Evolutionary conservation across 2,888 invertebrate genomes (phyloP), one percentile per base, ranked within the genome.

Genomic region (Asteroscopus sphinx): DNA sequence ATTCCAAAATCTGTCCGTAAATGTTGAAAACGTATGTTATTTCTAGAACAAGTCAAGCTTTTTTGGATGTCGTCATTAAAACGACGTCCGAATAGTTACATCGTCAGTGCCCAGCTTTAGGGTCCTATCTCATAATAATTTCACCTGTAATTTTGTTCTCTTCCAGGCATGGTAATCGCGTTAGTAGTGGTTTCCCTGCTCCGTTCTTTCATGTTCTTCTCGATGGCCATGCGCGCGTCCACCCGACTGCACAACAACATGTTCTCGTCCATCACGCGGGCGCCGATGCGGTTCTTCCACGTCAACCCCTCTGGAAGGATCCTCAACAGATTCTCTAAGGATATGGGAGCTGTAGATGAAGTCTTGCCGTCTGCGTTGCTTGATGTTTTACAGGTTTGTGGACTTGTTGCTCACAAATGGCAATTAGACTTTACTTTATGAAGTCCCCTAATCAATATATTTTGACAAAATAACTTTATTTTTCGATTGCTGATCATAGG

Each of bases 301-400:
- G 96, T 96, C 3, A 98, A 98, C 88, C 97, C 98, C 0, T 96
- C 97, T 0, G 97, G 97, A 0, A 92, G 97, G 40, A 97, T 98
- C 74, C 92, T 98, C 40, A 98, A 98, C 90, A 94, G 98, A 17
- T 98, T 98, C 90, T 97, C 98, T 0, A 98, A 98, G 87, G 98
- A 98, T 79, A 96, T 98, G 95, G 98, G 96, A 0, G 95, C 96
- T 0, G 95, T 96, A 0, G 96, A 96, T 73, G 96, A 96, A 77
- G 87, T 96, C 6, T 73, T 96, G 57, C 96, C 96, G 0, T 89
- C 92, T 2, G 95, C 96, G 0, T 75, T 96, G 52, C 95, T 96
- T 39, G 96, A 96, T 85, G 95, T 95, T 0, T 75, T 95, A 44
- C 95, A 95, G 95, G 83, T 95, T 25, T 3, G 21, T 36, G 3